A percentile compares a stretch with the other conserved stretches of the same genome.
Evolutionary conservation across 2,888 invertebrate genomes (phyloP).

Genomic region (Bibio marci): DNA sequence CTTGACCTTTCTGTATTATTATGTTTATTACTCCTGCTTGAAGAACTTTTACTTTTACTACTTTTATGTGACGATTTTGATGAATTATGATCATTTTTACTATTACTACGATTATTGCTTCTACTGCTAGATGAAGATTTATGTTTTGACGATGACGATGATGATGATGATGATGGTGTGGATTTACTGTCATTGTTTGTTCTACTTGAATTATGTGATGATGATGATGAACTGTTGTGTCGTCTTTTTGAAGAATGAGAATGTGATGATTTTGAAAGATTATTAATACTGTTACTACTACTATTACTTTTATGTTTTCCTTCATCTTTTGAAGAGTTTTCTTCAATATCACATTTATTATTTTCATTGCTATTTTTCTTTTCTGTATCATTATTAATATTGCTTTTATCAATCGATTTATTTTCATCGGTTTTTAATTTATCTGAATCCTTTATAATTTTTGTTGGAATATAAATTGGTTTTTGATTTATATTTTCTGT

Average conservation of each 20-base stretch:
- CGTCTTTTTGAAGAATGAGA: neutral
- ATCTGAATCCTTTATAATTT: neutral
- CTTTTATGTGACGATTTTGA: conserved; percentile 4
- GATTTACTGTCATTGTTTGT: neutral
- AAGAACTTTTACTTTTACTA: neutral
- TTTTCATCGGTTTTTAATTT: neutral
- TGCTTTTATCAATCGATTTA: neutral
- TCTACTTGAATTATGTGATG: conserved; percentile 1
- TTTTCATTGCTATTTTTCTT: neutral
- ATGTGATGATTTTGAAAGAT: neutral
- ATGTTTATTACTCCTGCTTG: conserved; percentile 15
- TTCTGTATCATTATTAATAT: neutral
- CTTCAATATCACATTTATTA: neutral
- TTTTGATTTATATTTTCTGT: neutral
- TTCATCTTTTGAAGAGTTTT: neutral
- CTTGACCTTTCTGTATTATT: conserved; percentile 13
- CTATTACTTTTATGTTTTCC: neutral
- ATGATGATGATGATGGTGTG: conserved; percentile 5
- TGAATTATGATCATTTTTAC: conserved; percentile 1
- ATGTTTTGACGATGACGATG: conserved; percentile 7
- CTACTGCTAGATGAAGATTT: conserved; percentile 7
- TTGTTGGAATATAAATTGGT: neutral
- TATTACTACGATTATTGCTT: conserved; percentile 10
- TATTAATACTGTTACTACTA: neutral
- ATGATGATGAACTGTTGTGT: neutral